Evolutionary conservation across 2,113 vertebrate species (phyloP).

Genomic region (Xenus cinereus): DNA sequence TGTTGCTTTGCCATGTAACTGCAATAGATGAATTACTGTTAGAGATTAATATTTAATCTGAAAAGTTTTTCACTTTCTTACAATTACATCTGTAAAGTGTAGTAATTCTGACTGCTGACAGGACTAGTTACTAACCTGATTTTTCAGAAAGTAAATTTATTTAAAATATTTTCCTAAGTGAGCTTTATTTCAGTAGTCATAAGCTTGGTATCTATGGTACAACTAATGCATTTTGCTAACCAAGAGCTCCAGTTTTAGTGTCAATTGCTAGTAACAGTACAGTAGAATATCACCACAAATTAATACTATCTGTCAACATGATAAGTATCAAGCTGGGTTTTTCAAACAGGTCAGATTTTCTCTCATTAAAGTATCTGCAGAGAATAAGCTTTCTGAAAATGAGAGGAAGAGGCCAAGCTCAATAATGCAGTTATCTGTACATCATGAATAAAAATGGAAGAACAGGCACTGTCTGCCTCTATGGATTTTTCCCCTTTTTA

Average conservation of each 20-base stretch:
- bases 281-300: background rate
- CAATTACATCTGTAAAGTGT: background rate
- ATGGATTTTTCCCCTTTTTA: background rate
- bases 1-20: background rate
- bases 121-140: background rate
- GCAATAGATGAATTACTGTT: background rate
- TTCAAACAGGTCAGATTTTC: background rate
- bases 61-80: background rate
- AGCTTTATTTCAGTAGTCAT: background rate
- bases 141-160: background rate
- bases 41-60: background rate
- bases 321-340: background rate
- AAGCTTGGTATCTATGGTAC: background rate
- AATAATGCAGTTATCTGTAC: background rate
- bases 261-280: background rate
- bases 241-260: background rate
- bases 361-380: background rate
- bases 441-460: background rate
- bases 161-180: background rate
- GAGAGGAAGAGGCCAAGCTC: background rate
- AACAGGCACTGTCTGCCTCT: background rate
- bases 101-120: background rate
- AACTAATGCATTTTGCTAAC: background rate
- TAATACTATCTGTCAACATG: slow-evolving; percentile 5
- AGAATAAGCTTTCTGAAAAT: background rate